phyloP scores from a whole-genome alignment of 2,888 invertebrate species.

The Cephus pulcher region DNA sequence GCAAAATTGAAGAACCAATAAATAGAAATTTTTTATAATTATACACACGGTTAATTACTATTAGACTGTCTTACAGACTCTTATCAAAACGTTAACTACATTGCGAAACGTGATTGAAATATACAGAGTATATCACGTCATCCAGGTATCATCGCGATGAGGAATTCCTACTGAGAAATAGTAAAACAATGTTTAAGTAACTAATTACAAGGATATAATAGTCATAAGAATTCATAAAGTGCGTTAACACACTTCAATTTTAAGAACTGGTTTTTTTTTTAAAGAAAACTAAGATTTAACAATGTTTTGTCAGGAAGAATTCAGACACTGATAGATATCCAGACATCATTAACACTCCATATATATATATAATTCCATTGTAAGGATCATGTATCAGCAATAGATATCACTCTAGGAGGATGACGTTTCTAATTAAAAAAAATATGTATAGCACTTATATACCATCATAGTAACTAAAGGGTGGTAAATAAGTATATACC shows the following conservation, averaged over 20 bases:
- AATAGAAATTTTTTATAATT: neutral
- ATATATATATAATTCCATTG: neutral
- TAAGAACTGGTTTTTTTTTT: neutral
- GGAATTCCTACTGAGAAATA: neutral
- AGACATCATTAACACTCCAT: neutral
- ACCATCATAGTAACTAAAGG: constrained; percentile 22
- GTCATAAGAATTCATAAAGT: neutral
- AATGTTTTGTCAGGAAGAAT: neutral
- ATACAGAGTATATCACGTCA: neutral
- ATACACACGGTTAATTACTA: neutral
- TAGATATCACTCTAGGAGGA: neutral
- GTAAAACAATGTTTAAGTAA: too few relatives aligned
- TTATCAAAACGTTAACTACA: neutral
- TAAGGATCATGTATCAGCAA: neutral
- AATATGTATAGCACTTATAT: constrained; percentile 23
- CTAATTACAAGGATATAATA: too few relatives aligned
- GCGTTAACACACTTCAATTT: neutral
- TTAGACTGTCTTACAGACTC: neutral
- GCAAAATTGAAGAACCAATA: neutral
- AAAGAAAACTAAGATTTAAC: neutral
- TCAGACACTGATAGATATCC: neutral
- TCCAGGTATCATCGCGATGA: neutral
- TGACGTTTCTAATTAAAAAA: constrained; percentile 6
- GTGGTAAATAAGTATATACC: neutral
- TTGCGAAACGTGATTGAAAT: neutral